These are phyloP conservation scores for Callyntrura guangdongensis DNA, from an alignment of 2,888 invertebrate genomes.

Conservation along the genomic window DNA sequence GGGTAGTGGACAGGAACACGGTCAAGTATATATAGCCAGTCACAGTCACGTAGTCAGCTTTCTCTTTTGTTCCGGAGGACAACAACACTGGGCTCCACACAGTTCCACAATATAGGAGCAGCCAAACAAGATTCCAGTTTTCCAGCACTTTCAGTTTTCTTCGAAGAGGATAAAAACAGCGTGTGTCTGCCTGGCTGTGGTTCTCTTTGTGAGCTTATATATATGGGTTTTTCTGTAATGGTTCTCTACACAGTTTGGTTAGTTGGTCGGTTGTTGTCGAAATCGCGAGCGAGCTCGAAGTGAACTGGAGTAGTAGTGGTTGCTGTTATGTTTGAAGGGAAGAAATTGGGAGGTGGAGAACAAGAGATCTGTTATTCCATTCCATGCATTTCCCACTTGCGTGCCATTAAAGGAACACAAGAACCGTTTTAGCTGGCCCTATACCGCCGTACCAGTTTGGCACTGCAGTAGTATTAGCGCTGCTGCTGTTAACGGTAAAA, in stretches of 20 bases:
- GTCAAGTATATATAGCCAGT: too few relatives aligned
- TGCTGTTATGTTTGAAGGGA: constrained; percentile 13
- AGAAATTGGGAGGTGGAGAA: constrained; percentile 59
- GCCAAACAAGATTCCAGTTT: background rate
- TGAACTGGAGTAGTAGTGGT: constrained; percentile 26
- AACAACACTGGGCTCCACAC: background rate
- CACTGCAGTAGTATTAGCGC: constrained; percentile 34
- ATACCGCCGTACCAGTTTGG: background rate
- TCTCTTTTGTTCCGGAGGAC: too few relatives aligned
- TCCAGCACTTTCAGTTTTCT: background rate
- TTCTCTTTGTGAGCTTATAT: background rate
- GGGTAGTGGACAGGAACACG: too few relatives aligned
- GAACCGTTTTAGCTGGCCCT: too few relatives aligned
- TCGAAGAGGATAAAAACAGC: background rate
- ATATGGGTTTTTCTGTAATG: background rate
- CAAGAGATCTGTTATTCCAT: background rate
- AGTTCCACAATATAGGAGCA: background rate
- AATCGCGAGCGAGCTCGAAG: constrained; percentile 71
- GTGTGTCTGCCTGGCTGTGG: background rate
- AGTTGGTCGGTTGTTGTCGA: constrained; percentile 70
- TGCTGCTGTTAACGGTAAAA: constrained; percentile 28
- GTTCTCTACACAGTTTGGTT: background rate
- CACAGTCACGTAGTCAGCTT: too few relatives aligned
- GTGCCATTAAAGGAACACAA: background rate
- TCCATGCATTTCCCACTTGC: background rate